Base-by-base conservation (phyloP, 1,140 invertebrate species). In the Calosoma granatense region DNA sequence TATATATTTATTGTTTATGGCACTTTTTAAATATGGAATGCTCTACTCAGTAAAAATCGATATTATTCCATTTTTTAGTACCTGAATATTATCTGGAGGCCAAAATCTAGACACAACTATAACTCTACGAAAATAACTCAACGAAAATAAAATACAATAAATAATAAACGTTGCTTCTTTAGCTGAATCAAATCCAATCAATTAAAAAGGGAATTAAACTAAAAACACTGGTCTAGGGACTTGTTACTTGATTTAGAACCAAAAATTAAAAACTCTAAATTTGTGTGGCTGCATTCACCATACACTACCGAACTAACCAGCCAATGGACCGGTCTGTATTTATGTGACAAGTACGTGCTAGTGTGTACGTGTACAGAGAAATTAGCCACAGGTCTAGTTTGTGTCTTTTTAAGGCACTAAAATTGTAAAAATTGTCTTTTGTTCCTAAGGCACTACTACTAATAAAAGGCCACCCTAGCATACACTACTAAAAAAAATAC, bases 401-500 rank as follows among this genome's bases (percentile, higher is more conserved):
- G 41, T 47, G 41, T 47, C 41, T 47, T 30, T 30, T 9, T 47
- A 47, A 47, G 41, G 41, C 41, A 47, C 41, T 47, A 47, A 47
- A 12, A 47, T 47, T 47, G 17, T 47, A 47, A 47, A 47, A 47
- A 47, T 47, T 47, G 41, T 47, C 41, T 47, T 47, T 47, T 47
- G 9, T 6, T 47, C 41, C 41, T 47, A 47, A 47, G 41, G 41
- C 41, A 47, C 41, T 47, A 47, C 41, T 47, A 17, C 41, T 47
- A 47, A 47, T n/a, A 11, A 47, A 47, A 47, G 41, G 41, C 41
- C 41, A 47, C 41, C 9, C 41, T 47, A 47, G 14, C 6, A 47
- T 47, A 47, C 9, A 11, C 41, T 47, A 47, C 15, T 47, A 47
- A 47, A 47, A 17, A 47, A 47, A 47, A 47, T 47, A 47, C 41